phyloP scores from a whole-genome alignment of 1,140 invertebrate genomes.

The Drusus annulatus region DNA sequence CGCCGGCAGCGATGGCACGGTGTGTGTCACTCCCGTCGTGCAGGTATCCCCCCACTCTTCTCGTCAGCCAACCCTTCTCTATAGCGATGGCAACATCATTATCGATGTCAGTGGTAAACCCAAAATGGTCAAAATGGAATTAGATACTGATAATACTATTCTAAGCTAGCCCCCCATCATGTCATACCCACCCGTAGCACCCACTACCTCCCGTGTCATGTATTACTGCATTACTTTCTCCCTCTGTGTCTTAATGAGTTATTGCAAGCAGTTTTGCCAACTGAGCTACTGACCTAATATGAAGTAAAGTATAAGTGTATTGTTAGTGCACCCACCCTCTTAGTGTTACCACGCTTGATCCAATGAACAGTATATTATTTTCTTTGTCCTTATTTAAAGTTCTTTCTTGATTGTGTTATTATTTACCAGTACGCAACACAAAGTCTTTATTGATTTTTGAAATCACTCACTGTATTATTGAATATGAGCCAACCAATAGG shows the following conservation, averaged over 20 bases:
- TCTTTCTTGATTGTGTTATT: too few species aligned
- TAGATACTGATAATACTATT: slow-evolving; percentile 39
- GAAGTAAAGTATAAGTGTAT: too few species aligned
- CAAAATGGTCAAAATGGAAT: slow-evolving; percentile 46
- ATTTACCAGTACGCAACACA: too few species aligned
- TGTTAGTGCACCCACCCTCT: neutral
- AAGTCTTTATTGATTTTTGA: too few species aligned
- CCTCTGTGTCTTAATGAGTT: too few species aligned
- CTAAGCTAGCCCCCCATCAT: slow-evolving; percentile 33
- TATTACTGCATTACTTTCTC: too few species aligned
- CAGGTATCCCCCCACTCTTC: slow-evolving; percentile 75
- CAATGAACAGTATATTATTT: slow-evolving; percentile 14
- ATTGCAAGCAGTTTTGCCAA: too few species aligned
- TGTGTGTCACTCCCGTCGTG: slow-evolving; percentile 86
- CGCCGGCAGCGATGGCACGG: slow-evolving; percentile 81
- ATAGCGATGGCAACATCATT: slow-evolving; percentile 51
- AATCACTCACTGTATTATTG: too few species aligned
- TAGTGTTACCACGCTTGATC: slow-evolving; percentile 7
- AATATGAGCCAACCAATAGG: too few species aligned
- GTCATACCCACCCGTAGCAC: too few species aligned
- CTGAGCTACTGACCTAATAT: too few species aligned
- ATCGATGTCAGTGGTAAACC: slow-evolving; percentile 46
- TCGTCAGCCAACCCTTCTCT: slow-evolving; percentile 40
- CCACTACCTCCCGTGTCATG: too few species aligned
- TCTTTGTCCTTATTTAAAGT: neutral